Evolutionary conservation across 2,797 vertebrate species (phyloP).

Genomic region (Iguana delicatissima): DNA sequence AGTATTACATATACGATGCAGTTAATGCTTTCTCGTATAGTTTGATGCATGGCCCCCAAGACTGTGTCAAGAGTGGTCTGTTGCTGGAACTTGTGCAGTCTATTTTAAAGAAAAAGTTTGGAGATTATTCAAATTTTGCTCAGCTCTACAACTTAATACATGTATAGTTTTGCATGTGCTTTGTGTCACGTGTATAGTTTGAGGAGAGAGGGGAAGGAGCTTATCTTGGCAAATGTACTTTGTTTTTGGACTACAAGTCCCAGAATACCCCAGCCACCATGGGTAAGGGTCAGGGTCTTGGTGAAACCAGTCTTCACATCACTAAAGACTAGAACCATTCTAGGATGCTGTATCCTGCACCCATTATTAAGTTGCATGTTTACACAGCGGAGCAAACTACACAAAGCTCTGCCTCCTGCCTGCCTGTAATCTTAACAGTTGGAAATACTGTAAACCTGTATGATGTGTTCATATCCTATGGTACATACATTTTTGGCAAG

Average conservation of each 20-base stretch:
- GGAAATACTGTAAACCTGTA: background rate
- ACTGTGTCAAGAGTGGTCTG: background rate
- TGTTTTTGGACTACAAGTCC: too few relatives aligned
- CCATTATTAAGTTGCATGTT: background rate
- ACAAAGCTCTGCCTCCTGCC: too few relatives aligned
- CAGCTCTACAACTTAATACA: background rate
- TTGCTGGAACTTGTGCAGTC: background rate
- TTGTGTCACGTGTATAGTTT: background rate
- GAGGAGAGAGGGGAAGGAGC: background rate
- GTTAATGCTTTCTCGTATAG: background rate
- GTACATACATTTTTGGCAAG: background rate
- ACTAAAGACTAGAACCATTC: background rate
- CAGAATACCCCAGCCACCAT: background rate
- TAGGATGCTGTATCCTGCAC: background rate
- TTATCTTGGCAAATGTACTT: too few relatives aligned
- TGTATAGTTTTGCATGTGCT: conserved; percentile 1
- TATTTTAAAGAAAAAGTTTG: background rate
- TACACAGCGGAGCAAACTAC: background rate
- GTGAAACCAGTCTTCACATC: background rate
- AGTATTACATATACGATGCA: background rate
- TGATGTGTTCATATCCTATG: background rate
- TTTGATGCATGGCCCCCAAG: background rate
- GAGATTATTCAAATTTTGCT: background rate
- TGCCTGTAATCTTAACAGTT: background rate
- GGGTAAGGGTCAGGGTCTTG: background rate